Conservation (phyloP, 53 echinoderm and acorn worm genomes). For the Pentamera pediparva region DNA sequence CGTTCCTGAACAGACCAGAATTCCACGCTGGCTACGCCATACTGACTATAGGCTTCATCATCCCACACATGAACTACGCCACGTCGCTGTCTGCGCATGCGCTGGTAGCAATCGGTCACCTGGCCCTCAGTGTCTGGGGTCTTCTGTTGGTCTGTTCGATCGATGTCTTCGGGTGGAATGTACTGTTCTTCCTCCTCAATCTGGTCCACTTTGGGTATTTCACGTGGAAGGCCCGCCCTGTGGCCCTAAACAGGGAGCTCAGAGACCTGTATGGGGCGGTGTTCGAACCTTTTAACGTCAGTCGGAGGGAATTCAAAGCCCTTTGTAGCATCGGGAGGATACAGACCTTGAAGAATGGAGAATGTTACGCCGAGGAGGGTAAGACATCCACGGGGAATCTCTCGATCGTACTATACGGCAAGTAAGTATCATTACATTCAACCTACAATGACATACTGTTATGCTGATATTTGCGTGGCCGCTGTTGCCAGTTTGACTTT, state of each 20-base stretch:
- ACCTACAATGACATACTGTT: too few species aligned
- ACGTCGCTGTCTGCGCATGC: slow-evolving; percentile 69
- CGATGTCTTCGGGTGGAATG: slow-evolving; percentile 86
- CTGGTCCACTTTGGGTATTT: slow-evolving; percentile 58
- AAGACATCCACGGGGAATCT: slow-evolving; percentile 66
- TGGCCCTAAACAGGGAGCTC: slow-evolving; percentile 59
- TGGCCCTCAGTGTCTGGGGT: slow-evolving; percentile 67
- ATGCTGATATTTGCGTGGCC: too few species aligned
- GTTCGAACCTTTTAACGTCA: slow-evolving; percentile 84
- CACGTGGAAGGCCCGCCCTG: slow-evolving; percentile 62
- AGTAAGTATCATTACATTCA: too few species aligned
- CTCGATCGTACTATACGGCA: slow-evolving; percentile 80
- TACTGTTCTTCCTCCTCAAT: slow-evolving; percentile 58
- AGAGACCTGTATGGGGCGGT: slow-evolving; percentile 70
- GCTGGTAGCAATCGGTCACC: slow-evolving; percentile 54
- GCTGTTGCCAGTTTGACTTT: too few species aligned
- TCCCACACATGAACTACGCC: slow-evolving; percentile 53
- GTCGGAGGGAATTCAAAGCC: slow-evolving; percentile 51
- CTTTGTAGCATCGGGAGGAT: slow-evolving; percentile 71
- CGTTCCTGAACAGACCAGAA: slow-evolving; percentile 57
- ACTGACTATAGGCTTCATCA: slow-evolving; percentile 62
- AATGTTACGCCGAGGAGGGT: slow-evolving; percentile 89
- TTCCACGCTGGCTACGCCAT: slow-evolving; percentile 77
- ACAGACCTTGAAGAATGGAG: slow-evolving; percentile 85
- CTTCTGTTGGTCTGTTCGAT: slow-evolving; percentile 64